Evolutionary conservation across 2,113 vertebrate species (phyloP).

Genomic region (Epinephelus cyanopodus): DNA sequence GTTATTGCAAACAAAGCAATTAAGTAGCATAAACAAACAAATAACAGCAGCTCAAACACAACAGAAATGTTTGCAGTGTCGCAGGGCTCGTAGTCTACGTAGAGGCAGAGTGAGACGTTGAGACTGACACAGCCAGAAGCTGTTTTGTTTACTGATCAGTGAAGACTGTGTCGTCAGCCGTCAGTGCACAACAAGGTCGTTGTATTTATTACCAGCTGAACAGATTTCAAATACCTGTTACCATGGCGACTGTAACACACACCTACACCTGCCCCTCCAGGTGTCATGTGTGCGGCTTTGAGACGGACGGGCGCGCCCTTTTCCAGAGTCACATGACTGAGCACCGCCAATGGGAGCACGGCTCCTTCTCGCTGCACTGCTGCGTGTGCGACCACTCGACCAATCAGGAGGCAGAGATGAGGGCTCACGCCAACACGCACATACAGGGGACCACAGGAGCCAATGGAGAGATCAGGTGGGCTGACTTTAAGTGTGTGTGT

Average conservation of each 20-base stretch:
- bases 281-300: constrained; percentile 81
- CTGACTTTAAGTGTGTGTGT: background rate
- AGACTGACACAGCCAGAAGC: too few relatives aligned
- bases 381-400: constrained; percentile 75
- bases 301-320: constrained; percentile 69
- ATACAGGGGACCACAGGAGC: constrained; percentile 1
- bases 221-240: too few relatives aligned
- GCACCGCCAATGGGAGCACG: constrained; percentile 78
- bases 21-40: too few relatives aligned
- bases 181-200: too few relatives aligned
- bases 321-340: constrained; percentile 80
- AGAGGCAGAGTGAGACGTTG: too few relatives aligned
- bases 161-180: too few relatives aligned
- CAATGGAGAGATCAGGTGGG: constrained; percentile 48
- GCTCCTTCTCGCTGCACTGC: constrained; percentile 79
- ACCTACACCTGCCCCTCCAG: constrained; percentile 36
- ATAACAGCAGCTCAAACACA: too few relatives aligned
- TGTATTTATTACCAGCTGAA: too few relatives aligned
- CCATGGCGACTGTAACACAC: background rate
- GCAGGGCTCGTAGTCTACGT: too few relatives aligned
- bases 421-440: constrained; percentile 70
- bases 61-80: too few relatives aligned
- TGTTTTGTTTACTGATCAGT: too few relatives aligned
- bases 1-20: too few relatives aligned
- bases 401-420: constrained; percentile 82